Conservation (phyloP, 2,888 invertebrate species). For the Trichopoda pennipes region DNA sequence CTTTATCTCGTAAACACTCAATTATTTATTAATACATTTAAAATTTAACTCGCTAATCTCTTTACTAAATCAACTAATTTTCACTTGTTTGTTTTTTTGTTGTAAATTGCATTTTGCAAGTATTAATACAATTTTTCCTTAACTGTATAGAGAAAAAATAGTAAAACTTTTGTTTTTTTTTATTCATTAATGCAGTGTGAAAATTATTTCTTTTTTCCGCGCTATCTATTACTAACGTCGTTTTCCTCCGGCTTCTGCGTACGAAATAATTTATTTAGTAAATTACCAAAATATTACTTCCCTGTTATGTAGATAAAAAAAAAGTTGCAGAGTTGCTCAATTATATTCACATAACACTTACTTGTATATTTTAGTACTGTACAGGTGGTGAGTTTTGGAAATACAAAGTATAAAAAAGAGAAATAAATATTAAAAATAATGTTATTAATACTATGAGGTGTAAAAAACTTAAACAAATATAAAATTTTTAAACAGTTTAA, state of each 20-base stretch:
- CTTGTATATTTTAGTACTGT: neutral
- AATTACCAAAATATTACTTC: conserved; percentile 33
- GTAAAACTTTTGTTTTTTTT: conserved; percentile 59
- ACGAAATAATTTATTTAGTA: conserved; percentile 56
- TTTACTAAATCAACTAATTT: conserved; percentile 33
- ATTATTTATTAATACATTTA: conserved; percentile 19
- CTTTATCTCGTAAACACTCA: conserved; percentile 31
- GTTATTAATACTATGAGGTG: too few species aligned
- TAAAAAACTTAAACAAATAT: too few species aligned
- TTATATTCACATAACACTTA: accelerated
- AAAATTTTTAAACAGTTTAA: too few species aligned
- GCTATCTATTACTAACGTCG: conserved; percentile 52
- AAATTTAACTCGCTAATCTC: conserved; percentile 28
- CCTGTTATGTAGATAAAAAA: conserved; percentile 38
- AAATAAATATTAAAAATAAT: too few species aligned
- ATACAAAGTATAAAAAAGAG: too few species aligned
- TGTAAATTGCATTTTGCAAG: conserved; percentile 29
- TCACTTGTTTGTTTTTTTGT: conserved; percentile 14
- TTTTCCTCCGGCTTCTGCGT: conserved; percentile 65
- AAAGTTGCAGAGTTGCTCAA: conserved; percentile 2
- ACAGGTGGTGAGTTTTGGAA: neutral
- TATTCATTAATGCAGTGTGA: conserved; percentile 36
- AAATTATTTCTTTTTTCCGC: conserved; percentile 45
- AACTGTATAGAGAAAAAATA: conserved; percentile 66
- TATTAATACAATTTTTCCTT: conserved; percentile 58